These are phyloP conservation scores for Glaucopsyche alexis DNA, from an alignment of 2,888 invertebrate species.

Conservation along the genomic window DNA sequence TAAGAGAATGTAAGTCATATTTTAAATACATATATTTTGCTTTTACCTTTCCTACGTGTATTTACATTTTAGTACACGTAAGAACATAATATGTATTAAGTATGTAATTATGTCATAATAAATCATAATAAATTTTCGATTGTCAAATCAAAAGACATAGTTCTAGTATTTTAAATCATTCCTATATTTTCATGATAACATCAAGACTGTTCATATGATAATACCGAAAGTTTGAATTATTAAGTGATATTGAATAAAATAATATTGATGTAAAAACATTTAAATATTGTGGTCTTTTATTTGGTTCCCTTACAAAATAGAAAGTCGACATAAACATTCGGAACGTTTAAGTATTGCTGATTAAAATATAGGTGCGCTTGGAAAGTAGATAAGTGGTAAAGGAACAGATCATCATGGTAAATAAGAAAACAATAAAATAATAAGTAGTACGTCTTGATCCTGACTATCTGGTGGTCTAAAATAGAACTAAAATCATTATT, in stretches of 20 bases:
- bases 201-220: slow-evolving; percentile 57
- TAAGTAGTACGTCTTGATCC: no score
- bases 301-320: not conserved
- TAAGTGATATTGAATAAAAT: slow-evolving; percentile 42
- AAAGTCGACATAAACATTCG: no score
- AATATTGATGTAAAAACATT: slow-evolving; percentile 33
- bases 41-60: slow-evolving; percentile 1
- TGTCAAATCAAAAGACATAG: slow-evolving; percentile 18
- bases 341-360: no score
- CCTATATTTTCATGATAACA: slow-evolving; percentile 36
- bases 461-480: no score
- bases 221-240: slow-evolving; percentile 47
- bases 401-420: no score
- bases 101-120: no score
- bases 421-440: no score
- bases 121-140: slow-evolving; percentile 18
- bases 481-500: no score
- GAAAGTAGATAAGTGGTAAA: no score
- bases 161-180: slow-evolving; percentile 21
- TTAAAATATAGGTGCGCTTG: no score
- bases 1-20: not conserved
- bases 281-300: not conserved
- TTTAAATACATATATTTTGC: not conserved
- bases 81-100: slow-evolving; percentile 27
- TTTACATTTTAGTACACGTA: not conserved